Conservation (phyloP, 1,140 invertebrate genomes). For the Venturia canescens region DNA sequence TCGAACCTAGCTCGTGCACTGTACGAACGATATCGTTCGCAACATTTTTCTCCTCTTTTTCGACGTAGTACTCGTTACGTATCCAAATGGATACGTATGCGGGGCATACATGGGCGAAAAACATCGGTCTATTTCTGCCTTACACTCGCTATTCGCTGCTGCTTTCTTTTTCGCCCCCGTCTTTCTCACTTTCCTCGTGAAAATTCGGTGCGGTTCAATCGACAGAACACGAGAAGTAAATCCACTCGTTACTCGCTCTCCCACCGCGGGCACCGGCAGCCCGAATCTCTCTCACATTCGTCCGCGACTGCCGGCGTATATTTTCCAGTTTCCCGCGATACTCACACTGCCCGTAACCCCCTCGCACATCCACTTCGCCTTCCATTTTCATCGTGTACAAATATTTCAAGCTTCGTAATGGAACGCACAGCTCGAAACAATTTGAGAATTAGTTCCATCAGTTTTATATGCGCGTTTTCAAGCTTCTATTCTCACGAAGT, state of each 20-base stretch:
- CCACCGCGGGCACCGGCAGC: background rate
- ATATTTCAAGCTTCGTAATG: no score
- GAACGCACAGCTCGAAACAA: no score
- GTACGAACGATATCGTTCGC: conserved; percentile 35
- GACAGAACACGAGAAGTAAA: conserved; percentile 22
- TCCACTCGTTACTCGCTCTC: conserved; percentile 15
- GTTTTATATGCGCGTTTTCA: no score
- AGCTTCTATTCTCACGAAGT: no score
- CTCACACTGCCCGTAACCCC: no score
- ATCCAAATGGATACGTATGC: background rate
- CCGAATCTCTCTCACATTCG: background rate
- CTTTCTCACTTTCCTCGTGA: background rate
- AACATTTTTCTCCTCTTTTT: conserved; percentile 2
- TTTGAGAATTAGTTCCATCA: no score
- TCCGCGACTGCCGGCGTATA: no score
- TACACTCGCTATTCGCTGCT: background rate
- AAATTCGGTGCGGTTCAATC: conserved; percentile 25
- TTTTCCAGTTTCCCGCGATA: no score
- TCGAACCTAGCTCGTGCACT: conserved; percentile 42
- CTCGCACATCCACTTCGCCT: no score
- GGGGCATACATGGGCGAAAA: background rate
- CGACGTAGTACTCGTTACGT: background rate
- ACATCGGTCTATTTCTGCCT: background rate
- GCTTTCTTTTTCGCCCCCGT: background rate
- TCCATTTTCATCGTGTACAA: no score